Base-by-base conservation (phyloP, 2,888 invertebrate genomes). In the Acronicta alni region DNA sequence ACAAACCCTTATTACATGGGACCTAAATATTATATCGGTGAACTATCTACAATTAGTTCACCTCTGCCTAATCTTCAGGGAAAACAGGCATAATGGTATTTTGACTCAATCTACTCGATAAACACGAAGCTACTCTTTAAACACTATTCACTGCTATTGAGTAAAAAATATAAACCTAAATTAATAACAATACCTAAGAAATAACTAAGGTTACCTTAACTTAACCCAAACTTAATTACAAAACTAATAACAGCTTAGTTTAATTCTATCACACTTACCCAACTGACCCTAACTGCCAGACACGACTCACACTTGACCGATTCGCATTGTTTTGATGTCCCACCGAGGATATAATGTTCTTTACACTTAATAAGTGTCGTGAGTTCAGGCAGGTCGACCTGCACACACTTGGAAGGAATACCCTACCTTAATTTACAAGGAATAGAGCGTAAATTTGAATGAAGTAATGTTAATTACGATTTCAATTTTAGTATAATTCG, bases 401-500 rank as follows among this genome's bases (percentile, higher is more conserved):
- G 17, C 26, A 7, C 10, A 32, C 3, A 14, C 35, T 37, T 52
- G 35, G 32, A 23, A 51, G 16, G 1, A 61, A 54, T 43, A 3
- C 1, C 38, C 17, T 20, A 57, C 67, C 54, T 61, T 75, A 60
- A 15, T 0, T 0, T 1, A 7, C 7, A 5, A 12, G 9, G 0
- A 0, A 20, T 47, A 69, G 20, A 49, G 66, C 51, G 16, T 42
- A 8, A 18, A 57, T 44, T 76, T 14, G 12, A 43, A 16, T 42
- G 17, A 20, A 9, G 30, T 14, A 8, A 30, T 47, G 55, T 74
- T 76, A 76, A 76, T 77, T 77, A 74, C 75, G 58, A 70, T 76
- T 74, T 74, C 69, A 74, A 72, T 76, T 76, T 76, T 69, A 74
- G 67, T 62, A 76, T 77, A 74, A 74, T 72, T 72, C 66, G 55